phyloP scores from a whole-genome alignment of 2,797 vertebrate genomes.

The Glossophaga mutica region DNA sequence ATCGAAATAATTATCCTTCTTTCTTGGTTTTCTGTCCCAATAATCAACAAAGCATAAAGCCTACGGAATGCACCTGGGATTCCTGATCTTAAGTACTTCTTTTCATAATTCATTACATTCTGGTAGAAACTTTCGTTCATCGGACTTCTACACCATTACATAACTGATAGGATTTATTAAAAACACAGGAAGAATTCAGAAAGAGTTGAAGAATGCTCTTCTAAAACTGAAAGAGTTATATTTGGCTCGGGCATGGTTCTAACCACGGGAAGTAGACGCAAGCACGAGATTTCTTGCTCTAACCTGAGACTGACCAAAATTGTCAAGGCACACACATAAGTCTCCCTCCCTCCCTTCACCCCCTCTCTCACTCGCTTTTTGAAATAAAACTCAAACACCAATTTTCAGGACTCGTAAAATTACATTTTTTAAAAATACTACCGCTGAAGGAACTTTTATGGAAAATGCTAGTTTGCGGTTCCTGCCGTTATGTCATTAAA shows the following conservation, averaged over 20 bases:
- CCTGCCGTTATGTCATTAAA: neutral
- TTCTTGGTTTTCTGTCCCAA: slow-evolving; percentile 1
- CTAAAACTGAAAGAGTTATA: neutral
- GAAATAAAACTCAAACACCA: slow-evolving; percentile 18
- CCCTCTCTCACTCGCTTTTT: neutral
- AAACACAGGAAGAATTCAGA: neutral
- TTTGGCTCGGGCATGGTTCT: neutral
- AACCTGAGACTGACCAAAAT: too few relatives aligned
- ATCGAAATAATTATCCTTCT: neutral
- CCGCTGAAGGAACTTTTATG: neutral
- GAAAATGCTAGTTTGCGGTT: neutral
- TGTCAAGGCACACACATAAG: rapidly evolving
- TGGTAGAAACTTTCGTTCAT: neutral
- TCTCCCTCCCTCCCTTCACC: neutral
- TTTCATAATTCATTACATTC: slow-evolving; percentile 19
- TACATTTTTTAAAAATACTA: neutral
- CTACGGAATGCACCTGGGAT: neutral
- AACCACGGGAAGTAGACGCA: neutral
- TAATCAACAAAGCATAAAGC: neutral
- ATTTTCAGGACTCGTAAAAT: neutral
- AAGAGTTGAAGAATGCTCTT: neutral
- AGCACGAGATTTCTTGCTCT: neutral
- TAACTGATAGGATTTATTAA: neutral
- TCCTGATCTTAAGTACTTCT: slow-evolving; percentile 7
- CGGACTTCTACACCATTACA: neutral